These are phyloP conservation scores for Dolichopus griseipennis DNA, from an alignment of 2,888 invertebrate genomes.

Conservation along the genomic window DNA sequence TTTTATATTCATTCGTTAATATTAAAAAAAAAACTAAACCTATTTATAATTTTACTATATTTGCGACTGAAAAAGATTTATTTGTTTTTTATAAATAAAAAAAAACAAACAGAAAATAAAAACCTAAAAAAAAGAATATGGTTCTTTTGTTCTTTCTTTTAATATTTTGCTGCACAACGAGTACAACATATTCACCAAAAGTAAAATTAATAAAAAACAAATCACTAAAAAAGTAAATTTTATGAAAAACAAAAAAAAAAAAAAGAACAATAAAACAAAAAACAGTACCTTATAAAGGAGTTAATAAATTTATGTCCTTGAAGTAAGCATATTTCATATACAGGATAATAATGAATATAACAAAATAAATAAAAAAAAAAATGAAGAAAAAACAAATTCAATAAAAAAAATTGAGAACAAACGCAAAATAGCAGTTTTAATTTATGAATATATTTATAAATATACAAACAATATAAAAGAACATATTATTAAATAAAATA, in stretches of 20 bases:
- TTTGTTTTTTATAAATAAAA: not conserved
- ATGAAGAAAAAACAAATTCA: not conserved
- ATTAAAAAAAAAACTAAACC: too few species aligned
- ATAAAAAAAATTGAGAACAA: not conserved
- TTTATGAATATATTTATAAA: not conserved
- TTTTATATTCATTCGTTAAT: too few species aligned
- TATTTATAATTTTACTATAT: not conserved
- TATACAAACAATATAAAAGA: not conserved
- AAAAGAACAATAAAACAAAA: too few species aligned
- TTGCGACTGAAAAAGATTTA: not conserved
- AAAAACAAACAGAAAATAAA: not conserved
- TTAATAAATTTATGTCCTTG: slow-evolving; percentile 1
- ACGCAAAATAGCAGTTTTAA: not conserved
- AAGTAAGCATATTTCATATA: not conserved
- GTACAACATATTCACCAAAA: not conserved
- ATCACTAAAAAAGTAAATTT: not conserved
- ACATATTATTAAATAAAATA: too few species aligned
- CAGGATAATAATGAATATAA: not conserved
- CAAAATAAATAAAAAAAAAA: not conserved
- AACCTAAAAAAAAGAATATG: not conserved
- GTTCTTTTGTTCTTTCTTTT: not conserved
- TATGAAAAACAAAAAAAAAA: too few species aligned
- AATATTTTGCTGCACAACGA: not conserved
- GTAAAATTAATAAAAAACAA: not conserved
- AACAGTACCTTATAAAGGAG: not conserved